These are phyloP conservation scores for Myiotriccus ornatus DNA, from an alignment of 2,797 vertebrate genomes.

Conservation along the genomic window DNA sequence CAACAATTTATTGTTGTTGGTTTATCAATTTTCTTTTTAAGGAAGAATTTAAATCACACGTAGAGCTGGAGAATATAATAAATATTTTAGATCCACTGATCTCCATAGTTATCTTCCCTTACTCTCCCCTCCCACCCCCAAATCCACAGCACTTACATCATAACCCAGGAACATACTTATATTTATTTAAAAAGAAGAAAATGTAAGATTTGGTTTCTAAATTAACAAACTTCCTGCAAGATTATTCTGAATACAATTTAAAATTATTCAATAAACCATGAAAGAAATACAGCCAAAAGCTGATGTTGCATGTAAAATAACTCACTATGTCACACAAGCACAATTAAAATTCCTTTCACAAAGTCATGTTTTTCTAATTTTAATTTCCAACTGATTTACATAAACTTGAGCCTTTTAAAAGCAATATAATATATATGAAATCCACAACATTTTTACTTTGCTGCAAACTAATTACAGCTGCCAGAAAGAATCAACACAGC, in stretches of 20 bases:
- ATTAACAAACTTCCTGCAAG: not conserved
- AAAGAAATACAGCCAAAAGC: not conserved
- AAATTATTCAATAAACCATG: not conserved
- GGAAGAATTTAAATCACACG: not conserved
- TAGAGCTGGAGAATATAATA: not conserved
- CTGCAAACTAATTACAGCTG: not conserved
- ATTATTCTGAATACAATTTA: not conserved
- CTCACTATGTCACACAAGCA: not conserved
- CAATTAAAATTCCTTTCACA: not conserved
- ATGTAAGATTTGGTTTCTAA: not conserved
- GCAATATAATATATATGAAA: not conserved
- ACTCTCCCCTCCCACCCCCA: not conserved
- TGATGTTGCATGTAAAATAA: not conserved
- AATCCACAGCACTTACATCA: not conserved
- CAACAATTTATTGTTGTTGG: not conserved
- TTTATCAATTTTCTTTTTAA: not conserved
- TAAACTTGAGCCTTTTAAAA: not conserved
- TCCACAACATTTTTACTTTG: not conserved
- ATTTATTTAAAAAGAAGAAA: not conserved
- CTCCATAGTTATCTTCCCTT: not conserved
- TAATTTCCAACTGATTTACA: conserved; percentile 1
- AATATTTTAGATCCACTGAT: not conserved
- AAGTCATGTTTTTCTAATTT: not conserved
- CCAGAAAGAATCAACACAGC: not conserved
- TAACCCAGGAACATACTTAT: not conserved